Conservation (phyloP, 1,140 invertebrate genomes). For the Heliconius congener region DNA sequence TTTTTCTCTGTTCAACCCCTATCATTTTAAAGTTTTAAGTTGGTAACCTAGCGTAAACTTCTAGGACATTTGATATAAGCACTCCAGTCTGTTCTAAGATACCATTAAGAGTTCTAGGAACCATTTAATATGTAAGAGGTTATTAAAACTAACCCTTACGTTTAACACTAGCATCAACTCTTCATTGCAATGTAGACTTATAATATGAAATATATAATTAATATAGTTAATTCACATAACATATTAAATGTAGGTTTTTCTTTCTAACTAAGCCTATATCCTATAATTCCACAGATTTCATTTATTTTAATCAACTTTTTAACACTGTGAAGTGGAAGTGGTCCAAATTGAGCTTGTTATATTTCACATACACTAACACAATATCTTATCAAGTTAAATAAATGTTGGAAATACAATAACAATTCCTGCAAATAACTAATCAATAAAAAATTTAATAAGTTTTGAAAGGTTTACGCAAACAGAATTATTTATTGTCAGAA, state of each 20-base stretch:
- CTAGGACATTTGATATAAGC: conserved; percentile 6
- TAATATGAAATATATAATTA: not conserved
- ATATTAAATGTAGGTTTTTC: too few relatives aligned
- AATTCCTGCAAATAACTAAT: not conserved
- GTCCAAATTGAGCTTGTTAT: too few relatives aligned
- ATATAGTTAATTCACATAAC: too few relatives aligned
- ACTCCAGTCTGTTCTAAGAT: not conserved
- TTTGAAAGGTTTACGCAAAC: not conserved
- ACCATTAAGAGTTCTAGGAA: not conserved
- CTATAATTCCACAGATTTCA: too few relatives aligned
- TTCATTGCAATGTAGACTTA: not conserved
- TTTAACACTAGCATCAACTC: not conserved
- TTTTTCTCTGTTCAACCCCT: conserved; percentile 15
- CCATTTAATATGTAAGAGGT: not conserved
- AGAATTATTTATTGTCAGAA: not conserved
- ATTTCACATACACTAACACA: too few relatives aligned
- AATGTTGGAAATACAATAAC: too few relatives aligned
- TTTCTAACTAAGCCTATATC: too few relatives aligned
- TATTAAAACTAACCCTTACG: not conserved
- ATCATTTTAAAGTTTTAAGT: conserved; percentile 17
- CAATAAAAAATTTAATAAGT: not conserved
- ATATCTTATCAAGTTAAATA: too few relatives aligned
- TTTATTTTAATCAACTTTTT: too few relatives aligned
- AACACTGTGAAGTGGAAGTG: too few relatives aligned
- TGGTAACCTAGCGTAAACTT: not conserved